Percentiles rank a stretch among this genome's conserved stretches.
Evolutionary conservation across 2,113 vertebrate species (phyloP).

Genomic region (Microcebus ravelobensis): DNA sequence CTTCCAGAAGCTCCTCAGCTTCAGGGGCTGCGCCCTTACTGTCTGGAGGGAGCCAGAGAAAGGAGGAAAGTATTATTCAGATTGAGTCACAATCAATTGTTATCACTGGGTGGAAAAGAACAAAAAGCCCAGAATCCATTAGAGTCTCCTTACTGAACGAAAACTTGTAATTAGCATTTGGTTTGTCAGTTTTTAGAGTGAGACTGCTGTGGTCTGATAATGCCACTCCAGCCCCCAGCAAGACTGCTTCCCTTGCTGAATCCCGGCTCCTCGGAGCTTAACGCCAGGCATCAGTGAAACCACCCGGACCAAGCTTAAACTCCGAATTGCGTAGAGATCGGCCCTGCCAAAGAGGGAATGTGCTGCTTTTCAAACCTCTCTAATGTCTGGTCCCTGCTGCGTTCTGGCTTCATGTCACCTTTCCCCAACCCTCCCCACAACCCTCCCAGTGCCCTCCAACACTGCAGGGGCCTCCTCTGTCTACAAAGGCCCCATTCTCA

Average conservation of each 20-base stretch:
- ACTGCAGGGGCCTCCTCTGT: accelerated
- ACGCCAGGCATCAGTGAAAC: not conserved
- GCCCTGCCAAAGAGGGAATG: not conserved
- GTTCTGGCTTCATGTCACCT: too few species aligned
- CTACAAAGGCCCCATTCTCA: not conserved
- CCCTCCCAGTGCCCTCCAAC: not conserved
- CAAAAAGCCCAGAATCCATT: not conserved
- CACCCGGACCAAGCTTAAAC: not conserved
- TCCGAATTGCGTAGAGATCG: conserved; percentile 18
- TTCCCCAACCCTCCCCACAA: too few species aligned
- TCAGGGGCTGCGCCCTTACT: not conserved
- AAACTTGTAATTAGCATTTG: conserved; percentile 47
- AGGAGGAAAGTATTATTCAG: not conserved
- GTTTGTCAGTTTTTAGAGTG: conserved; percentile 14
- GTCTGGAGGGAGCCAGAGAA: not conserved
- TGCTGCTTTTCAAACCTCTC: not conserved
- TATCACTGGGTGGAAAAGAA: conserved; percentile 25
- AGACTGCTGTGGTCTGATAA: conserved; percentile 14
- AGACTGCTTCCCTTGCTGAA: not conserved
- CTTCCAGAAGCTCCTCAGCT: accelerated
- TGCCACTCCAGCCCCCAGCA: not conserved
- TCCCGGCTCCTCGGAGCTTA: conserved; percentile 20
- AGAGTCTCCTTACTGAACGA: not conserved
- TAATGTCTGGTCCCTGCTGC: accelerated
- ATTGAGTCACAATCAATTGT: not conserved